Base-by-base conservation (phyloP, 2,797 vertebrate genomes). In the Salmo trutta region DNA sequence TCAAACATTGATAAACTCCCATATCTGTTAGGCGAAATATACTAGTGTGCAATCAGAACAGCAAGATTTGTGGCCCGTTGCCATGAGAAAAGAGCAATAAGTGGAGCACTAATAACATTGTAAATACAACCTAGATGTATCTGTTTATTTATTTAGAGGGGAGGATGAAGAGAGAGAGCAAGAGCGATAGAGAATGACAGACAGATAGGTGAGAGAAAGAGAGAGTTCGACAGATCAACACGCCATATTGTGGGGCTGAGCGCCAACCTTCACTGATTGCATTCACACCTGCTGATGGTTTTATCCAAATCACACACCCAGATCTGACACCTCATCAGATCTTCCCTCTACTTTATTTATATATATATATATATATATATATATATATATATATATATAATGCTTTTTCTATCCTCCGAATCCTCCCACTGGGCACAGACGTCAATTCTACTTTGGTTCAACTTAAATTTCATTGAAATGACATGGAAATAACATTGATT, bases 211-310 rank as follows among this genome's bases (percentile, higher is more conserved):
- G 53, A 5, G 79, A 71, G 10, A 67, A 51, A 66, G 71, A 24
- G 31, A 64, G 54, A 73, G 41, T 29, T 21, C 1, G 21, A 62
- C 41, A 73, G 75, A n/a, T 33, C 75, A 65, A 54, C 59, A 67
- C 41, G 53, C 1, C 59, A 64, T 24, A 64, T 64, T 64, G 8
- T 64, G 59, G 21, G 52, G 51, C 56, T 75, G 71, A 75, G 78
- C 67, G 70, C 14, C 27, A 16, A 29, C 24, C 29, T 33, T 24
- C 24, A 24, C 65, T 67, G 65, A 66, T 77, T 75, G 62, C 72
- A 33, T 76, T 85, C 74, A 76, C 83, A 81, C 83, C 78, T 85
- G 81, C 47, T 79, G 77, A 81, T 81, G 59, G 76, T 75, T 81
- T 75, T 73, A 84, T 75, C 71, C 75, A 47, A 47, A 74, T 36